These are phyloP conservation scores for Macrophya annulata DNA, from an alignment of 2,888 invertebrate species.

Conservation along the genomic window DNA sequence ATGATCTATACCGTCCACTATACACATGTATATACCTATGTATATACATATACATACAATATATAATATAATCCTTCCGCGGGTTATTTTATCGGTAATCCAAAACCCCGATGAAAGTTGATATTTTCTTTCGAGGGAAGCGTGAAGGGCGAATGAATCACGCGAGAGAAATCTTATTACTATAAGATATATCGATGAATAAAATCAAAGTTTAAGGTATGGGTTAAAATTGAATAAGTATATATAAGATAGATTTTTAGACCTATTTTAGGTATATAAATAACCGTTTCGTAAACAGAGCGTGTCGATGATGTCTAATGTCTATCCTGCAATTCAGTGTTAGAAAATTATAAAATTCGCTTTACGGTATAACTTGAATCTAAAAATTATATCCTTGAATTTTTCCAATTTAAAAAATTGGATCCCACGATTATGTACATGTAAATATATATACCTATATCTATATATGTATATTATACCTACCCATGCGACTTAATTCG, in stretches of 20 bases:
- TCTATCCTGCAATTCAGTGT: neutral
- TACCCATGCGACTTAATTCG: neutral
- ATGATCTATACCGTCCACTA: too few species aligned
- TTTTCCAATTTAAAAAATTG: too few species aligned
- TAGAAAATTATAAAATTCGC: neutral
- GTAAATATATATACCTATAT: too few species aligned
- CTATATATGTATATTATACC: too few species aligned
- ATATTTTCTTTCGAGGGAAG: neutral
- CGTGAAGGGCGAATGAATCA: neutral
- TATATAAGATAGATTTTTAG: too few species aligned
- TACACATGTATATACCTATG: too few species aligned
- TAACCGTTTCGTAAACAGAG: neutral
- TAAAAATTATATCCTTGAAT: neutral
- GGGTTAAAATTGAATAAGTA: too few species aligned
- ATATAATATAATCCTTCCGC: neutral
- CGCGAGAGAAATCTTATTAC: neutral
- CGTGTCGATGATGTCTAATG: neutral
- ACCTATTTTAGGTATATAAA: too few species aligned
- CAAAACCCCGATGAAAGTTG: conserved; percentile 37
- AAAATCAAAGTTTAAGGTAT: too few species aligned
- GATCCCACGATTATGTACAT: too few species aligned
- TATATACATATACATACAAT: neutral
- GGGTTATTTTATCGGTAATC: conserved; percentile 21
- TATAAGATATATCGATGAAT: too few species aligned
- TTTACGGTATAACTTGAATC: too few species aligned